These are phyloP conservation scores for Trichechus manatus DNA, from an alignment of 2,113 vertebrate species.

Conservation along the genomic window DNA sequence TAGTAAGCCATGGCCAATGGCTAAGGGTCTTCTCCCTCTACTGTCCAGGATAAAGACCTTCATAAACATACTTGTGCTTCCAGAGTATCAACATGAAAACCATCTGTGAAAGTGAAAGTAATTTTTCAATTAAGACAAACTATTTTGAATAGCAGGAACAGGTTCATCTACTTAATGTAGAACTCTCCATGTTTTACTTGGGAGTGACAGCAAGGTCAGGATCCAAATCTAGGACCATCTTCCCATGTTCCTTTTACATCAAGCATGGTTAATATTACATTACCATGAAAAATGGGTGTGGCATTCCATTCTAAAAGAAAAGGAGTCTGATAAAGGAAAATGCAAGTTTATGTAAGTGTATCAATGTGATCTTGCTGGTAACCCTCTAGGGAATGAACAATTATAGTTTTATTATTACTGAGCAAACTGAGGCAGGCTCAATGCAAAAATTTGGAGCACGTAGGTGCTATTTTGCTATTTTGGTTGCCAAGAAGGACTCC, in stretches of 20 bases:
- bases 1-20: fast-evolving
- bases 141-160: fast-evolving
- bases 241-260: not conserved
- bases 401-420: not conserved
- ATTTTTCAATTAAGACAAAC: not conserved
- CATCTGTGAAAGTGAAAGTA: not conserved
- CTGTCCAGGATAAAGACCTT: not conserved
- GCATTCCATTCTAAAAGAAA: not conserved
- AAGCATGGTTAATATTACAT: fast-evolving
- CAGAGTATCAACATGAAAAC: too few relatives aligned
- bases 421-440: not conserved
- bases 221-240: fast-evolving
- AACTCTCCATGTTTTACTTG: not conserved
- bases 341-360: fast-evolving
- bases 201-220: not conserved
- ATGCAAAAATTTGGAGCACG: not conserved
- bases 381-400: fast-evolving
- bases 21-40: not conserved
- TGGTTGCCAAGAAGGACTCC: not conserved
- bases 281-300: fast-evolving
- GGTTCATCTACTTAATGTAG: fast-evolving
- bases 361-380: not conserved
- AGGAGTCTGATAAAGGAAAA: not conserved
- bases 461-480: fast-evolving
- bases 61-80: not conserved